Evolutionary conservation across 2,888 invertebrate species (phyloP).

Genomic region (Platypus cylindrus): DNA sequence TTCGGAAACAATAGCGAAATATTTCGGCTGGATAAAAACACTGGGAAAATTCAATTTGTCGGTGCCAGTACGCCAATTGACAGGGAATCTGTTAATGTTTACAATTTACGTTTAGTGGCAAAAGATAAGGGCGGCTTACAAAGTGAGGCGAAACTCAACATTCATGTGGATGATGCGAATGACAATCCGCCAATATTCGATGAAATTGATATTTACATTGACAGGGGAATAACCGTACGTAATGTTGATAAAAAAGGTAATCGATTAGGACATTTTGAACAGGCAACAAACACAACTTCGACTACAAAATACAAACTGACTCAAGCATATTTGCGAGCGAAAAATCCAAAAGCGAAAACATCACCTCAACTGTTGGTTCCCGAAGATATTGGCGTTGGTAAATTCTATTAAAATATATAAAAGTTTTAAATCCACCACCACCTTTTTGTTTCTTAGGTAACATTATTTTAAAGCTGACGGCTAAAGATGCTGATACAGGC

Average conservation of each 20-base stretch:
- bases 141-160: conserved; percentile 57
- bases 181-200: conserved; percentile 65
- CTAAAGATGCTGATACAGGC: conserved; percentile 60
- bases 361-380: conserved; percentile 55
- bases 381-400: conserved; percentile 59
- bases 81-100: conserved; percentile 56
- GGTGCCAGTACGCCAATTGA: conserved; percentile 43
- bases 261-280: conserved; percentile 37
- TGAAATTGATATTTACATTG: conserved; percentile 56
- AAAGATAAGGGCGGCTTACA: conserved; percentile 64
- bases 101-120: conserved; percentile 59
- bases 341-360: conserved; percentile 23
- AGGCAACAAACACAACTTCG: conserved; percentile 23
- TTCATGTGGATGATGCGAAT: conserved; percentile 65
- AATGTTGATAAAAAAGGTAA: conserved; percentile 45
- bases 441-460: conserved; percentile 9
- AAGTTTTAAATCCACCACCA: background rate
- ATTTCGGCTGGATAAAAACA: conserved; percentile 53
- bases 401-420: too few relatives aligned
- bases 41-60: conserved; percentile 49
- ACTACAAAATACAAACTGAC: conserved; percentile 24
- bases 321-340: conserved; percentile 23
- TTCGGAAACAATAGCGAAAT: conserved; percentile 64
- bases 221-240: conserved; percentile 52
- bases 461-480: conserved; percentile 54